Evolutionary conservation across 1,140 invertebrate species (phyloP), one percentile per base, ranked within the genome.

Genomic region (Atta colombica): DNA sequence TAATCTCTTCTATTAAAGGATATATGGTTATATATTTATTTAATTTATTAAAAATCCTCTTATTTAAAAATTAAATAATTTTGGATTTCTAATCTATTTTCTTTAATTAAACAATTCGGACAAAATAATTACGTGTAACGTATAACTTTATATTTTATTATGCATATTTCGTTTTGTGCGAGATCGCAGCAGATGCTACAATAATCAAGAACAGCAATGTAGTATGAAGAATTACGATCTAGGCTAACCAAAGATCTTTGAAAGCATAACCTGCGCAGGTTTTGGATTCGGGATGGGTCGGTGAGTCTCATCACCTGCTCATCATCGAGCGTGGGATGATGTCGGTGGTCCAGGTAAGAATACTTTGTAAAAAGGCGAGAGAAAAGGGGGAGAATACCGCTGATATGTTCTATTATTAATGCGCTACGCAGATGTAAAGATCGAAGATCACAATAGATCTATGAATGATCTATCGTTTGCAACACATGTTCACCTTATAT

Each of bases 301-400:
- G 53, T 51, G 75, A 75, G 78, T 75, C 85, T 90, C 91, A 93
- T 93, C 93, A 94, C 93, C 94, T 94, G 94, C 90, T 93, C 88
- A 88, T 91, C 91, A 89, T 88, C 77, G 86, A 91, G 92, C 92
- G 93, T 94, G 93, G 93, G 94, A 94, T 92, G 93, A 93, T 92
- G 87, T 89, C 49, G 77, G 77, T 81, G 88, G 78, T 55, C 68
- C 90, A 92, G 91, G 90, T 92, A 91, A 86, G 68, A 85, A 88
- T 58, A 84, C 68, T 53, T 58, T 21, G 25, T 87, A 86, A 88
- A 77, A 77, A 89, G 86, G 86, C 89, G 91, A 90, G 88, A 91
- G 80, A 90, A 90, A 89, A 88, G 81, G 71, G 74, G 77, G 85
- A 65, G 90, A 80, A 92, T 89, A 88, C 88, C 88, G 68, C 51